These are phyloP conservation scores for Sitta europaea DNA, from an alignment of 2,113 vertebrate genomes.

Conservation along the genomic window DNA sequence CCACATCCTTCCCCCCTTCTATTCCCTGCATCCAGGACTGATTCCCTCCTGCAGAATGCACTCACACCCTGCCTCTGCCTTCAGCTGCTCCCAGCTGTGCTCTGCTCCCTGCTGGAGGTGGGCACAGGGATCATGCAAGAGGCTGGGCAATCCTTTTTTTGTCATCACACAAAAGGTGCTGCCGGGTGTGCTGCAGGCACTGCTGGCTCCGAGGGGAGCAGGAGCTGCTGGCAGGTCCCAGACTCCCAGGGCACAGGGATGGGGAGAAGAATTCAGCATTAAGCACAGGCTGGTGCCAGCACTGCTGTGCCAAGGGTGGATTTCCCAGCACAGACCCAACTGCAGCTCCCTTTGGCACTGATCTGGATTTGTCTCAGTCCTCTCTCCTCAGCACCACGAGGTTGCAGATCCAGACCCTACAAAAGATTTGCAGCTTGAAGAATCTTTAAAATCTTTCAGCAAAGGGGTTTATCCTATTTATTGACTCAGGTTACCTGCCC, in stretches of 20 bases:
- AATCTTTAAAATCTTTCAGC: neutral
- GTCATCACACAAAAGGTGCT: too few relatives aligned
- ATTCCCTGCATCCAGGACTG: neutral
- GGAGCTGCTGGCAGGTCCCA: neutral
- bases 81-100: neutral
- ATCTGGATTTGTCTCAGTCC: neutral
- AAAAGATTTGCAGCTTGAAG: neutral
- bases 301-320: neutral
- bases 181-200: neutral
- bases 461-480: neutral
- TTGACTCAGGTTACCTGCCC: neutral
- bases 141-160: too few relatives aligned
- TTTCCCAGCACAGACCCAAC: neutral
- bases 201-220: neutral
- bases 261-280: neutral
- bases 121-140: neutral
- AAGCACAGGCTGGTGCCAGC: neutral
- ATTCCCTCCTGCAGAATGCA: neutral
- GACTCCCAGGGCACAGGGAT: neutral
- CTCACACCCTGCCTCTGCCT: neutral
- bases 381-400: neutral
- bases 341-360: neutral
- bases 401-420: neutral
- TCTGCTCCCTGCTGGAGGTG: neutral
- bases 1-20: fast-evolving